Percentiles rank a stretch among this genome's conserved stretches.
Conservation (phyloP, 2,113 vertebrate species). For the Varanus salvator region DNA sequence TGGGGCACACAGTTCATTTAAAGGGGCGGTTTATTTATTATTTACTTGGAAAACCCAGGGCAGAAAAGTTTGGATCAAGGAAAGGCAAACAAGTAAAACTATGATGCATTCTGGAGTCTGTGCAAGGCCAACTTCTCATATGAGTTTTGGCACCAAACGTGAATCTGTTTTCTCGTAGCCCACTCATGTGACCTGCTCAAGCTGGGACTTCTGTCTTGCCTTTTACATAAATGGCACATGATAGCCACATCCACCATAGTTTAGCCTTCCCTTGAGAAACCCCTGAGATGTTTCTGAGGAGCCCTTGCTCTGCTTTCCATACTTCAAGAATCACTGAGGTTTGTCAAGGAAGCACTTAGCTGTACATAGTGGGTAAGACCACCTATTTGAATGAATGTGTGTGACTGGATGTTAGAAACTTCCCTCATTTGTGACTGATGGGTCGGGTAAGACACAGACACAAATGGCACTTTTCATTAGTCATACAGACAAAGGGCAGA, state of each 20-base stretch:
- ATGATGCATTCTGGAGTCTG: background rate
- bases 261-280: background rate
- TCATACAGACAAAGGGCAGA: background rate
- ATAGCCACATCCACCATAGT: background rate
- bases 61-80: background rate
- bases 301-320: background rate
- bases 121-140: background rate
- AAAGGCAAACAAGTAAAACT: background rate
- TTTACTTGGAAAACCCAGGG: background rate
- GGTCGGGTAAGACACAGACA: conserved; percentile 38
- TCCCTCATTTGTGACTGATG: conserved; percentile 35
- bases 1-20: background rate
- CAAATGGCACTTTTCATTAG: conserved; percentile 40
- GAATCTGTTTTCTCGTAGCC: background rate
- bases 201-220: background rate
- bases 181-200: background rate
- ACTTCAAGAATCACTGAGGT: background rate
- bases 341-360: background rate
- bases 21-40: background rate
- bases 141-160: background rate
- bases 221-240: background rate
- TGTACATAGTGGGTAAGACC: conserved; percentile 16
- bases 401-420: conserved; percentile 38
- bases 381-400: background rate
- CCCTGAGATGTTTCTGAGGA: background rate